Evolutionary conservation across 2,888 invertebrate genomes (phyloP).

Genomic region (Macrophya alboannulata): DNA sequence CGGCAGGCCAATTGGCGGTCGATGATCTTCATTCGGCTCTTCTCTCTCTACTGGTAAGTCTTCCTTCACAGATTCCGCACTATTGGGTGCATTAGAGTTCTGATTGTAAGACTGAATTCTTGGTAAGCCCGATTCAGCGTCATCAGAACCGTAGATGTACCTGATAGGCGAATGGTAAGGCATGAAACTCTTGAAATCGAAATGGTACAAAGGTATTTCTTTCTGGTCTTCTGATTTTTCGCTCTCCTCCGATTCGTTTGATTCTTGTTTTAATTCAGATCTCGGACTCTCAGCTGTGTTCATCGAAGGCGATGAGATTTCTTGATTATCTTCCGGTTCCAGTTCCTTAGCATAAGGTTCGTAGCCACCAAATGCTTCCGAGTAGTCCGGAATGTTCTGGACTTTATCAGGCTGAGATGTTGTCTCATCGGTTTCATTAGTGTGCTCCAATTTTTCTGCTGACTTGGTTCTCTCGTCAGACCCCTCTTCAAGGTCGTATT

Average conservation of each 20-base stretch:
- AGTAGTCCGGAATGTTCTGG: slow-evolving; percentile 46
- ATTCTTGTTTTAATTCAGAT: slow-evolving; percentile 24
- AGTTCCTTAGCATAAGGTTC: slow-evolving; percentile 48
- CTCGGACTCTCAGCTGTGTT: neutral
- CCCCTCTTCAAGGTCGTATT: slow-evolving; percentile 69
- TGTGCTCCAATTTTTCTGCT: slow-evolving; percentile 30
- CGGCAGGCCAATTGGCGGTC: slow-evolving; percentile 61
- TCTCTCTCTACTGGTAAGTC: slow-evolving; percentile 52
- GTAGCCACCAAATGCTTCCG: slow-evolving; percentile 28
- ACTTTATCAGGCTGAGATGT: neutral
- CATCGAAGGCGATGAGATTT: slow-evolving; percentile 4
- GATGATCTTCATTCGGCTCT: slow-evolving; percentile 52
- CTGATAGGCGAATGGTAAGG: slow-evolving; percentile 71
- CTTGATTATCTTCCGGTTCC: slow-evolving; percentile 32
- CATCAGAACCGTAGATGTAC: slow-evolving; percentile 67
- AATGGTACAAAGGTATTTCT: slow-evolving; percentile 50
- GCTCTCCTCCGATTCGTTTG: slow-evolving; percentile 9
- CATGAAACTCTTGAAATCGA: slow-evolving; percentile 65
- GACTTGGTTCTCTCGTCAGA: slow-evolving; percentile 1
- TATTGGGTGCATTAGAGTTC: slow-evolving; percentile 35
- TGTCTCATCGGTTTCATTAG: slow-evolving; percentile 39
- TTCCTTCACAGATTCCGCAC: slow-evolving; percentile 37
- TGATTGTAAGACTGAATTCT: slow-evolving; percentile 32
- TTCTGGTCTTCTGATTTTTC: slow-evolving; percentile 8
- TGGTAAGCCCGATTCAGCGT: slow-evolving; percentile 27